Evolutionary conservation across 2,113 vertebrate genomes (phyloP), one percentile per base, ranked within the genome.

Genomic region (Brachirus orientalis): DNA sequence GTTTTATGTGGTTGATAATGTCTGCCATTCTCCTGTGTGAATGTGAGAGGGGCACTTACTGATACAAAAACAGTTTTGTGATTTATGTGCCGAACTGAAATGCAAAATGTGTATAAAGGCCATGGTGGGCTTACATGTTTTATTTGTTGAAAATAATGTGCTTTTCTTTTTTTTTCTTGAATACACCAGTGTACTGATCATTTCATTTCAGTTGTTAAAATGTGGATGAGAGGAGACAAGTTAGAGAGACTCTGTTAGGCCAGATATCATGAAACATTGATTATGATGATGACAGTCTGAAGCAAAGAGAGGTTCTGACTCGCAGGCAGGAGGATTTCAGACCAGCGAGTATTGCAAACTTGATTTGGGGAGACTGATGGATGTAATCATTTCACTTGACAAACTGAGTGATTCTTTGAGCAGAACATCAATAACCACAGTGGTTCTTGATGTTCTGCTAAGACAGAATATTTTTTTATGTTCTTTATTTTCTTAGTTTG

Each of bases 1-100:
- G 71, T 75, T 79, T 79, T 56, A 81, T 80, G 67, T 18, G 54
- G 28, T 22, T 80, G 79, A 79, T 84, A 67, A 66, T 84, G 67
- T 45, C 53, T 77, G 37, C 40, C n/a, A 18, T 47, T 70, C 60
- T 77, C 53, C 17, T 56, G 50, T 22, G 45, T 68, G 47, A 55
- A 33, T 33, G 50, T 64, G 43, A 35, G 47, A 57, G 41, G 17
- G 62, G 44, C 53, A 61, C 52, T 58, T 53, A 48, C 37, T 47
- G 55, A 75, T 62, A 48, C 45, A 38, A 19, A 20, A 52, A 28
- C 43, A 38, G 40, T 57, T 20, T 16, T 12, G 51, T 50, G 46
- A 59, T n/a, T 48, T 53, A 38, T 66, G 14, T 18, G 63, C 57
- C 58, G 8, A 35, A 59, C 40, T 41, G 28, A 67, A 57, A 37